Percentiles rank a stretch among this genome's conserved stretches.
phyloP scores from a whole-genome alignment of 2,888 invertebrate genomes.

The Polymixis flavicincta region DNA sequence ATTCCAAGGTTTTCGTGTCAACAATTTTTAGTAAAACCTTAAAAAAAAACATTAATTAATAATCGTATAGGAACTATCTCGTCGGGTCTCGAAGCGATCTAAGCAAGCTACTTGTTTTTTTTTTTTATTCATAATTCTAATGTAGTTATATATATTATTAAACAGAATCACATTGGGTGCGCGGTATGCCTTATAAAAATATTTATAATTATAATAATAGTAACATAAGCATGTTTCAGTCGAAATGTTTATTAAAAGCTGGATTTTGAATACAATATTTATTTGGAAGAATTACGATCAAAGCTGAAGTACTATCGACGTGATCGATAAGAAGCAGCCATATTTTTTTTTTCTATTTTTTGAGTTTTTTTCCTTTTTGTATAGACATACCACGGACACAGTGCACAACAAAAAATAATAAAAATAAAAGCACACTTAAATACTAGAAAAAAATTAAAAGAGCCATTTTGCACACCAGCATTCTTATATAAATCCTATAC shows the following conservation, averaged over 20 bases:
- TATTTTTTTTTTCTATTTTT: constrained; percentile 29
- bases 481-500: constrained; percentile 65
- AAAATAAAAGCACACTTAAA: constrained; percentile 86
- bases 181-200: constrained; percentile 52
- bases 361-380: constrained; percentile 2
- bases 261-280: neutral
- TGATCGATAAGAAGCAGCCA: constrained; percentile 55
- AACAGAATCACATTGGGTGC: constrained; percentile 34
- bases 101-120: constrained; percentile 73
- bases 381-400: constrained; percentile 61
- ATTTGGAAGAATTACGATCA: neutral
- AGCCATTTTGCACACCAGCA: constrained; percentile 74
- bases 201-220: constrained; percentile 14
- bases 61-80: constrained; percentile 81
- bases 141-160: constrained; percentile 65
- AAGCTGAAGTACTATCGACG: constrained; percentile 49
- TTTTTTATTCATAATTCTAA: constrained; percentile 58
- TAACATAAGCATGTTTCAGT: constrained; percentile 39
- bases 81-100: constrained; percentile 80
- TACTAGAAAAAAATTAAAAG: constrained; percentile 80
- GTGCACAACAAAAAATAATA: constrained; percentile 64
- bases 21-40: constrained; percentile 55
- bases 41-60: constrained; percentile 63
- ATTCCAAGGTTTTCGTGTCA: constrained; percentile 47
- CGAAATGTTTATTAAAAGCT: constrained; percentile 31